phyloP scores from a whole-genome alignment of 2,113 vertebrate species.

The Grammatotria lemairii region DNA sequence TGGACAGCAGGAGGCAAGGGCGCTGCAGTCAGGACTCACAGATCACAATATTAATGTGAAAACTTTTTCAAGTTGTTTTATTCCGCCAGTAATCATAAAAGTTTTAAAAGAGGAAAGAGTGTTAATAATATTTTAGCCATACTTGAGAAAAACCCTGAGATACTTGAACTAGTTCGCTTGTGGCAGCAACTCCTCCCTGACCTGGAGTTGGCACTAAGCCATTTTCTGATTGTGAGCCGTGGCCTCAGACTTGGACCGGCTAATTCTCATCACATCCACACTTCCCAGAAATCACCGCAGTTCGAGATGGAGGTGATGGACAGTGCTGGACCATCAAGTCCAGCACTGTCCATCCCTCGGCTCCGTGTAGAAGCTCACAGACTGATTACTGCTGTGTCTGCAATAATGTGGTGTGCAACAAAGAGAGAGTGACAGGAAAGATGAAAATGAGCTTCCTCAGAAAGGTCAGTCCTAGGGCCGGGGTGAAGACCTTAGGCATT shows the following conservation, averaged over 20 bases:
- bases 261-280: neutral
- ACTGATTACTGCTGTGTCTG: neutral
- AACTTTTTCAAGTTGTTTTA: neutral
- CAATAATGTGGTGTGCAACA: neutral
- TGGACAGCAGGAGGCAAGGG: neutral
- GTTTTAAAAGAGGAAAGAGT: neutral
- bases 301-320: neutral
- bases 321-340: neutral
- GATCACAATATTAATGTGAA: neutral
- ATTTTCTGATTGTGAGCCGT: neutral
- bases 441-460: neutral
- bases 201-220: neutral
- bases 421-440: neutral
- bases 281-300: neutral
- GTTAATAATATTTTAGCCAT: neutral
- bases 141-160: neutral
- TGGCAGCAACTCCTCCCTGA: neutral
- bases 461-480: neutral
- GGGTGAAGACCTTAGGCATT: neutral
- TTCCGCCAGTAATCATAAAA: neutral
- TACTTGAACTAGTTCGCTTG: neutral
- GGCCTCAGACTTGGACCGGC: neutral
- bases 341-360: neutral
- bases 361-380: neutral
- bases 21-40: neutral